Percentiles rank a stretch among this genome's conserved stretches.
These are phyloP conservation scores for Mormyrops attenuatus DNA, from an alignment of 2,797 vertebrate genomes.

Conservation along the genomic window DNA sequence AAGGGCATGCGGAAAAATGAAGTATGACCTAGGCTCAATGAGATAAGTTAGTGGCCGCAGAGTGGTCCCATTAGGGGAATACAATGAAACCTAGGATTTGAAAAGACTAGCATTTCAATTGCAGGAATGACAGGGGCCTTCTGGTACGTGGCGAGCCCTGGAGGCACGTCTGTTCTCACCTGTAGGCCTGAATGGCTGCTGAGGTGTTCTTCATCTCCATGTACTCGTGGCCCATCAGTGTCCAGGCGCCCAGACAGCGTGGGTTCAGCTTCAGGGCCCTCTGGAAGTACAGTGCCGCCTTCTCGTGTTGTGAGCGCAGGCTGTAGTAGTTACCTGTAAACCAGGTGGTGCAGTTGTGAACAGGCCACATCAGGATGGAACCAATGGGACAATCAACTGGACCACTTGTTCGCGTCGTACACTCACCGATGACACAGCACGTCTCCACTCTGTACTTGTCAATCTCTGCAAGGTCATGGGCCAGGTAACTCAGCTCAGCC, in stretches of 20 bases:
- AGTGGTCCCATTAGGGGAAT: background rate
- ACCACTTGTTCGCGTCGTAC: background rate
- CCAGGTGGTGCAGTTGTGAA: background rate
- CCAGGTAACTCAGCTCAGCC: slow-evolving; percentile 93
- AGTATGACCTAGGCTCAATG: background rate
- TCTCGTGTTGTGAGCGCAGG: slow-evolving; percentile 94
- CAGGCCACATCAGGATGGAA: background rate
- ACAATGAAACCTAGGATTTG: background rate
- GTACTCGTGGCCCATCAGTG: slow-evolving; percentile 97
- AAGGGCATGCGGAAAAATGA: background rate
- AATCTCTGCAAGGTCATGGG: slow-evolving; percentile 96
- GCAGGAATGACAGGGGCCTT: background rate
- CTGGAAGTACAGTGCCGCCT: slow-evolving; percentile 97
- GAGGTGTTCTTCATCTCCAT: slow-evolving; percentile 99
- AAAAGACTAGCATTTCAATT: background rate
- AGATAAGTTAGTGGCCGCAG: background rate
- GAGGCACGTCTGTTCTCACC: slow-evolving; percentile 55
- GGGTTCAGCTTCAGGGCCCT: slow-evolving; percentile 94
- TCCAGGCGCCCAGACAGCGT: slow-evolving; percentile 95
- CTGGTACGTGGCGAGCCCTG: too few relatives aligned
- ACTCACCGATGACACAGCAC: slow-evolving; percentile 94
- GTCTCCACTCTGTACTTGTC: slow-evolving; percentile 99
- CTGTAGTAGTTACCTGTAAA: slow-evolving; percentile 93
- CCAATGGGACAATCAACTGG: background rate
- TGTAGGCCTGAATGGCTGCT: slow-evolving; percentile 95